A percentile compares a stretch with the other conserved stretches of the same genome.
phyloP scores from a whole-genome alignment of 2,113 vertebrate species.

The Anarrhichthys ocellatus region DNA sequence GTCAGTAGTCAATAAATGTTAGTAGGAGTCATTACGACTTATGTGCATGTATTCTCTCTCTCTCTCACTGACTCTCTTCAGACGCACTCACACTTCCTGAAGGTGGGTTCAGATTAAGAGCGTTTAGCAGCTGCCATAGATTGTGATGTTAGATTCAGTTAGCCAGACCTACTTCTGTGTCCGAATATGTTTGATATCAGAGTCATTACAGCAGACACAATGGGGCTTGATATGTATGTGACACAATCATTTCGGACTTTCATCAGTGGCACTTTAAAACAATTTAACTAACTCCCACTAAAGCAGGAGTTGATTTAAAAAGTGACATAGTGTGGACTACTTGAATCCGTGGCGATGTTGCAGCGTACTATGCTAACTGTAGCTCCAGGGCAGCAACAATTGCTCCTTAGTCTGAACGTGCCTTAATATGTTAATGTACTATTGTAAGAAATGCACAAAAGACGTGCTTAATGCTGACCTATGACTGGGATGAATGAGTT shows the following conservation, averaged over 20 bases:
- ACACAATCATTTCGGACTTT: background rate
- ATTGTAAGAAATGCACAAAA: conserved; percentile 48
- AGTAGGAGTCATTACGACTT: background rate
- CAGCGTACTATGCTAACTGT: background rate
- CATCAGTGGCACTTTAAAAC: background rate
- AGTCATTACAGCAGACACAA: background rate
- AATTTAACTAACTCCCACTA: background rate
- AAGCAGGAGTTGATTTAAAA: background rate
- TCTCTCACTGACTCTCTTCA: conserved; percentile 1
- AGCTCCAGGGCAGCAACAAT: conserved; percentile 25
- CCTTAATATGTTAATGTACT: conserved; percentile 51
- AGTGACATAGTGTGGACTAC: background rate
- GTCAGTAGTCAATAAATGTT: conserved; percentile 45
- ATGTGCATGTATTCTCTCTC: conserved; percentile 20
- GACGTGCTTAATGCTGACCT: conserved; percentile 58
- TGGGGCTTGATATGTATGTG: background rate
- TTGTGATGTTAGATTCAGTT: background rate
- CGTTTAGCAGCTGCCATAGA: conserved; percentile 1
- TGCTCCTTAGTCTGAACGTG: conserved; percentile 28
- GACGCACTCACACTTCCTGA: conserved; percentile 18
- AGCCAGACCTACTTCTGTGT: background rate
- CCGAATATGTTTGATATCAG: background rate
- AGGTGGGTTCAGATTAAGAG: conserved; percentile 19
- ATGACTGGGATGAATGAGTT: conserved; percentile 48
- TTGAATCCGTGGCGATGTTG: conserved; percentile 1